Evolutionary conservation across 2,113 vertebrate species (phyloP), one percentile per base, ranked within the genome.

Genomic region (Centropus unirufus): DNA sequence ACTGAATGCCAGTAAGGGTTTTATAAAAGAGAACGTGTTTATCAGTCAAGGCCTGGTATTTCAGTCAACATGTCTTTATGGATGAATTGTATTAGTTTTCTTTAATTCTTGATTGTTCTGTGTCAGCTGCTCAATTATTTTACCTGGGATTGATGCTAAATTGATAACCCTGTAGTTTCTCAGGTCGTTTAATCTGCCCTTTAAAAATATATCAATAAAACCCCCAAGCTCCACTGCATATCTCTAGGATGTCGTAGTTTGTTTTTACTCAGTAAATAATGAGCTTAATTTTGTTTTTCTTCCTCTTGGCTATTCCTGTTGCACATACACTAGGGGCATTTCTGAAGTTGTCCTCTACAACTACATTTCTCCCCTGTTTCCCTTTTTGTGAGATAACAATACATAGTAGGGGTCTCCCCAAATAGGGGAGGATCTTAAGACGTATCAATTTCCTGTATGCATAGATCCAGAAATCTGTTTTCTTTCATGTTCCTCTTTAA

Each of bases 391-490:
- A 76, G 11, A 14, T 5, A 32, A 23, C 40, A 21, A 3, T 18
- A n/a, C 0, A 0, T 14, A 21, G 11, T 3, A n/a, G 61, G 5
- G 20, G 19, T 18, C 21, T 39, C 73, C 15, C 18, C 8, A 6
- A 27, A 51, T 52, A 55, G 20, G n/a, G 32, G 7, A 5, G 23
- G n/a, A 30, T 39, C 13, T 55, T 55, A 6, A 23, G 21, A 61
- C 23, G 4, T 19, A 15, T 34, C 20, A 5, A 7, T 36, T 14
- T 39, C 54, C 30, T 36, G 6, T 13, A 7, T 54, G 34, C 5
- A 11, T 21, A 22, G 49, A 59, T 34, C 42, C 32, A 74, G 40
- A 47, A 51, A 40, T 74, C 14, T 91, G 27, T 27, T 83, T 93
- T 68, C 26, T 95, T 92, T 84, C 34, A 68, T 5, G 2, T 78